Conservation (phyloP, 2,888 invertebrate species). For the Salpingus planirostris region DNA sequence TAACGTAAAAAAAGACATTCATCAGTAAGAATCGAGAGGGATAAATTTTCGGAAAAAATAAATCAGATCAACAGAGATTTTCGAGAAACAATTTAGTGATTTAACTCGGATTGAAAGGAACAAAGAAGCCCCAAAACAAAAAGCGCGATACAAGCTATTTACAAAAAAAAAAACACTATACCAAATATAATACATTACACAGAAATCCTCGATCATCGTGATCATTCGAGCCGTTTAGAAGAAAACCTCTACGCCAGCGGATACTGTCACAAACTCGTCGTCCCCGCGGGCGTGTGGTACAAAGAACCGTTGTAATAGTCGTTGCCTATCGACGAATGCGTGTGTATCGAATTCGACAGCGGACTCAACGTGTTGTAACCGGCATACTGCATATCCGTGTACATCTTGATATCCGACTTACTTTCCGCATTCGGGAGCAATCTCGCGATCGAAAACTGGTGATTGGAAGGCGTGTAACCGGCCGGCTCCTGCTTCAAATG, state of each 20-base stretch:
- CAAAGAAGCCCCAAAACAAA: too few species aligned
- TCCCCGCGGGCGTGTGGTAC: conserved; percentile 60
- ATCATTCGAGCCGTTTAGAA: too few species aligned
- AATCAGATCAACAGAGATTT: too few species aligned
- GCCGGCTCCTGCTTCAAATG: conserved; percentile 55
- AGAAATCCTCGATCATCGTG: too few species aligned
- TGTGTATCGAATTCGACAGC: conserved; percentile 51
- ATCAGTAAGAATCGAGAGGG: too few species aligned
- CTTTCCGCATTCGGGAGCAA: conserved; percentile 81
- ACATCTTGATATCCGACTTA: conserved; percentile 88
- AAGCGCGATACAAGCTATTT: too few species aligned
- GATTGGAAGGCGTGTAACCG: conserved; percentile 69
- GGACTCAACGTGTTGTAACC: conserved; percentile 56
- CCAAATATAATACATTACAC: too few species aligned
- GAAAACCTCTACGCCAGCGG: conserved; percentile 42
- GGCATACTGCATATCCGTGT: conserved; percentile 59
- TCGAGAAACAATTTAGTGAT: too few species aligned
- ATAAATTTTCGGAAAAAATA: too few species aligned
- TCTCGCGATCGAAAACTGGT: conserved; percentile 92
- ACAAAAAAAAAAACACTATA: too few species aligned
- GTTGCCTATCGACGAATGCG: conserved; percentile 47
- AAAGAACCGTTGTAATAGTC: conserved; percentile 80
- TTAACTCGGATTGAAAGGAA: too few species aligned
- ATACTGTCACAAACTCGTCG: conserved; percentile 88
- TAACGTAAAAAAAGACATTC: too few species aligned